phyloP scores from a whole-genome alignment of 2,888 invertebrate genomes.

The Oasisia sp. region DNA sequence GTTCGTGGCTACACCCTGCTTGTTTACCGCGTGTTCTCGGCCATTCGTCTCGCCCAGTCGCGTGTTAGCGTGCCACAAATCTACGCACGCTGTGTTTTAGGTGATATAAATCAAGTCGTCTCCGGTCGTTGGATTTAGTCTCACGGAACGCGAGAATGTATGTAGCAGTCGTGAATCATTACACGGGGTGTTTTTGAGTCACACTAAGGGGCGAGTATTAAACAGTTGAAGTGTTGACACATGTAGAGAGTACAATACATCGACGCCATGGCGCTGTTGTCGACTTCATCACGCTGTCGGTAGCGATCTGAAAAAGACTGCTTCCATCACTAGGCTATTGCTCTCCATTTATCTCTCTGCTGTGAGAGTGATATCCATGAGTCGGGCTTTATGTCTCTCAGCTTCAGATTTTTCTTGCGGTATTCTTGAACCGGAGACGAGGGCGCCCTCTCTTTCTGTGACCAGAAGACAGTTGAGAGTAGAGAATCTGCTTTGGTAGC shows the following conservation, averaged over 20 bases:
- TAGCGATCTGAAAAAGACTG: too few relatives aligned
- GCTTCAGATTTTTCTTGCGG: too few relatives aligned
- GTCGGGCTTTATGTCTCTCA: too few relatives aligned
- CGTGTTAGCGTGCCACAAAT: not conserved
- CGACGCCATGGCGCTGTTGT: not conserved
- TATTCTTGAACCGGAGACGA: too few relatives aligned
- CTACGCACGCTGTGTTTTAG: not conserved
- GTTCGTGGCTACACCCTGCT: not conserved
- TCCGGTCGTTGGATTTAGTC: not conserved
- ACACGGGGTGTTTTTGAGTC: not conserved
- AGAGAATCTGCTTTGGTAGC: too few relatives aligned
- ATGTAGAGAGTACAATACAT: not conserved
- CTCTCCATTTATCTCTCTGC: too few relatives aligned
- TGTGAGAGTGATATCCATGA: too few relatives aligned
- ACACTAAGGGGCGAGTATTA: not conserved
- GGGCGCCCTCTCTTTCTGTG: too few relatives aligned
- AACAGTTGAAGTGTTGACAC: not conserved
- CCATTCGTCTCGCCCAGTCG: not conserved
- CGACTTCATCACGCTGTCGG: not conserved
- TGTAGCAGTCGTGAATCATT: not conserved
- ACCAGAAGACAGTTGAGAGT: too few relatives aligned
- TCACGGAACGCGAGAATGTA: not conserved
- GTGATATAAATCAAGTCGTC: not conserved
- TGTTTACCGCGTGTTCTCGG: not conserved
- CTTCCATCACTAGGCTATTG: too few relatives aligned